Percentiles rank a stretch among this genome's conserved stretches.
phyloP scores from a whole-genome alignment of 1,140 invertebrate species.

The Drosophila neocordata region DNA sequence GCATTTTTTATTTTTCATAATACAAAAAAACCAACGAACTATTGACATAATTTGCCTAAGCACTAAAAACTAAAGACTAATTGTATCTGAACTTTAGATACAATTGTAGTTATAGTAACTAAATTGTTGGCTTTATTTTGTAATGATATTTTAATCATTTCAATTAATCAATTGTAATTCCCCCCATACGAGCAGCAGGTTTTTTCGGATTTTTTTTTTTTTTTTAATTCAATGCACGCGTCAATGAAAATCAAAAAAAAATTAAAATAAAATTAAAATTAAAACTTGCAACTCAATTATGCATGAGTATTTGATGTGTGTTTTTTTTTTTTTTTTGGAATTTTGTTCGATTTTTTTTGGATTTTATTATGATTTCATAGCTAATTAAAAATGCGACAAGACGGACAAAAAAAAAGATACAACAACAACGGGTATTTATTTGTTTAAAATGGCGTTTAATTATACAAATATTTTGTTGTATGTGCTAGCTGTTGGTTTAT shows the following conservation, averaged over 20 bases:
- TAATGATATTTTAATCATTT: background rate
- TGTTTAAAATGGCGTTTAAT: slow-evolving; percentile 76
- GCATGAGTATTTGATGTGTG: slow-evolving; percentile 34
- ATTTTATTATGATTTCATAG: slow-evolving; percentile 72
- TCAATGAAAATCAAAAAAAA: slow-evolving; percentile 47
- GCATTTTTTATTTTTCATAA: background rate
- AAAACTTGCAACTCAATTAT: slow-evolving; percentile 67
- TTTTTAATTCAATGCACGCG: slow-evolving; percentile 27
- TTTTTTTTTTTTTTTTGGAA: slow-evolving; percentile 57
- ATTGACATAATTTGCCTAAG: background rate
- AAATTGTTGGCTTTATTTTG: background rate
- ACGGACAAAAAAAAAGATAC: slow-evolving; percentile 36
- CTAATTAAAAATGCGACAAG: slow-evolving; percentile 75
- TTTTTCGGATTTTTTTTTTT: slow-evolving; percentile 24
- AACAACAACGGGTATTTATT: slow-evolving; percentile 59
- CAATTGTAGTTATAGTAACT: too few species aligned
- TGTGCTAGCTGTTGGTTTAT: slow-evolving; percentile 30
- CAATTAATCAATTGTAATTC: background rate
- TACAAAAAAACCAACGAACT: background rate
- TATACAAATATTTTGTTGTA: slow-evolving; percentile 69
- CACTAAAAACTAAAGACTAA: background rate
- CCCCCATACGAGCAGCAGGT: background rate
- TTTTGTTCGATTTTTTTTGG: slow-evolving; percentile 44
- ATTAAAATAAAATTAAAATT: background rate
- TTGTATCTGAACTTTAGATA: too few species aligned